Conservation (phyloP, 2,797 vertebrate species). For the Avahi laniger region DNA sequence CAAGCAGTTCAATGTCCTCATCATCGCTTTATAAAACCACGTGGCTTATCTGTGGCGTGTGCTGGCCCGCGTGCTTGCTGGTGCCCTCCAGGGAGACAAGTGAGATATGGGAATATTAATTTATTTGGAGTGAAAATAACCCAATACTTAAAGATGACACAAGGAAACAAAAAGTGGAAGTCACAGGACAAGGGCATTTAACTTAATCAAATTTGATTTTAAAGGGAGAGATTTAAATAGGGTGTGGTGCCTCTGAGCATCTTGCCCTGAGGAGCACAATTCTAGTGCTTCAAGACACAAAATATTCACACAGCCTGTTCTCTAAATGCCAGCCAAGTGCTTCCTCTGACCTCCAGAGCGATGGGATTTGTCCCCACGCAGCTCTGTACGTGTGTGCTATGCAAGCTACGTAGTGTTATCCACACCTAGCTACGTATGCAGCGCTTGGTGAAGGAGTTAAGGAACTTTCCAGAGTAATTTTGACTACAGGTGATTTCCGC, state of each 20-base stretch:
- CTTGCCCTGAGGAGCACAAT: background rate
- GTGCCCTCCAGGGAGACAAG: background rate
- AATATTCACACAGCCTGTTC: background rate
- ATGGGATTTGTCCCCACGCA: fast-evolving
- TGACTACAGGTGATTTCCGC: background rate
- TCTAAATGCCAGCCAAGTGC: background rate
- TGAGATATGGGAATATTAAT: background rate
- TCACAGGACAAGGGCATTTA: background rate
- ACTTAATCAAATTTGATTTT: background rate
- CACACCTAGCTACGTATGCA: background rate
- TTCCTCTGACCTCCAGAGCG: background rate
- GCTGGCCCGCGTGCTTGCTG: background rate
- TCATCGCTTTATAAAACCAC: background rate
- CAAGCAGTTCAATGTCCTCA: background rate
- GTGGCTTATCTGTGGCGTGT: background rate
- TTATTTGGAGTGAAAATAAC: background rate
- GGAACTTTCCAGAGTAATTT: background rate
- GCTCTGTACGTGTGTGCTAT: background rate
- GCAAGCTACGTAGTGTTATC: background rate
- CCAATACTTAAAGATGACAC: background rate
- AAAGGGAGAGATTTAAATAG: background rate
- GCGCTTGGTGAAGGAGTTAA: background rate
- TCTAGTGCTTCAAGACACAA: background rate
- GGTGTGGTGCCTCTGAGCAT: background rate
- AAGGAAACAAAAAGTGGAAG: background rate